These are phyloP conservation scores for Cyprinodon variegatus DNA, from an alignment of 2,113 vertebrate genomes.

Conservation along the genomic window DNA sequence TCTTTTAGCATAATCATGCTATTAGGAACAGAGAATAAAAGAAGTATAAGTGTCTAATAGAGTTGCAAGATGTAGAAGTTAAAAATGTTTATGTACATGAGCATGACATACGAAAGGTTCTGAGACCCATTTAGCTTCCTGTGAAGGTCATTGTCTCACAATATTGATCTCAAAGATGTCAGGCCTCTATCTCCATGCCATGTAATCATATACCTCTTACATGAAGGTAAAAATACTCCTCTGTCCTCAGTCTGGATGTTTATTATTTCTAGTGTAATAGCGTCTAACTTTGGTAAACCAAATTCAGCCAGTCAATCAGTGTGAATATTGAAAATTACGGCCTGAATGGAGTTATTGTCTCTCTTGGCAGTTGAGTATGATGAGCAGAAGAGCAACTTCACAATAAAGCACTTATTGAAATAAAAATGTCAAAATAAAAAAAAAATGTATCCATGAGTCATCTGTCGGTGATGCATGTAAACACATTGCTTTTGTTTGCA, in stretches of 20 bases:
- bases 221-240: neutral
- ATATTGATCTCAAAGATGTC: slow-evolving; percentile 42
- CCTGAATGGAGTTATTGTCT: slow-evolving; percentile 35
- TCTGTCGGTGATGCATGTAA: slow-evolving; percentile 26
- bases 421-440: slow-evolving; percentile 56
- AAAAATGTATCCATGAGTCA: slow-evolving; percentile 34
- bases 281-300: neutral
- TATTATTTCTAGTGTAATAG: too few relatives aligned
- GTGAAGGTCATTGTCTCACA: slow-evolving; percentile 57
- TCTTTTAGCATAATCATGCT: slow-evolving; percentile 43
- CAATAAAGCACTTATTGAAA: slow-evolving; percentile 54
- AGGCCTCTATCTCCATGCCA: slow-evolving; percentile 10
- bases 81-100: slow-evolving; percentile 61
- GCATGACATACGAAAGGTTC: slow-evolving; percentile 23
- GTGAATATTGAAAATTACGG: slow-evolving; percentile 12
- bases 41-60: slow-evolving; percentile 50
- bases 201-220: slow-evolving; percentile 20
- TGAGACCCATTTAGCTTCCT: slow-evolving; percentile 37
- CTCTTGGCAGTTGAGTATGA: slow-evolving; percentile 25
- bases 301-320: neutral
- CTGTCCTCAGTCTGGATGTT: neutral
- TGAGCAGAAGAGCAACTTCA: slow-evolving; percentile 9
- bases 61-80: slow-evolving; percentile 61
- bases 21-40: slow-evolving; percentile 13
- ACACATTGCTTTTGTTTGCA: slow-evolving; percentile 20